Evolutionary conservation across 2,888 invertebrate genomes (phyloP), one percentile per base, ranked within the genome.

Genomic region (Mellilla xanthometata): DNA sequence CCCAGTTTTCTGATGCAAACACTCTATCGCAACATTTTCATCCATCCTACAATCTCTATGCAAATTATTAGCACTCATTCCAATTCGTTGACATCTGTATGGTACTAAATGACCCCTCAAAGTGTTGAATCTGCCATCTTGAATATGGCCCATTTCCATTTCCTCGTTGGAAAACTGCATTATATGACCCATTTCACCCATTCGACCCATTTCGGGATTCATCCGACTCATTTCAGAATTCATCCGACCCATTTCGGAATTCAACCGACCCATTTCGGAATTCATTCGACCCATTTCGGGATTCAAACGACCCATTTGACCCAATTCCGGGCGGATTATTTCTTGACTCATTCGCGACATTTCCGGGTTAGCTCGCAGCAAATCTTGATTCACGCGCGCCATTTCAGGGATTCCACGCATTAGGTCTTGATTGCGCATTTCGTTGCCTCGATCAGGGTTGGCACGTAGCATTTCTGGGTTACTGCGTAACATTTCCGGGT

Each of bases 61-160:
- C 0, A 86, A 34, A n/a, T 83, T 86, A 6, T 76, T 79, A 0
- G 79, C 79, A 36, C 85, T 86, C 72, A 82, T 72, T 0, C 82
- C 85, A 39, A 86, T 51, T 11, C 84, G 65, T 32, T 76, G 81
- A 49, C 87, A 87, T 12, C 82, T 72, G 12, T 85, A 86, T 3
- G 82, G 84, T 0, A 86, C 84, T 58, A 91, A 58, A 66, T 91
- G 72, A 31, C 91, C 80, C 43, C 90, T 62, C 52, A 90, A 35
- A 0, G 88, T 86, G 38, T 73, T 91, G 60, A 79, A 86, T 44
- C 75, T 77, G 35, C 58, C 67, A 45, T 71, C 70, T 38, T 65
- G 70, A 1, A 69, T 42, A n/a, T 59, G 60, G 0, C 55, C 52
- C 54, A 69, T 60, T 12, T 69, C 69, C 30, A 63, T 60, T 12